These are phyloP conservation scores for Crotalus viridis DNA, from an alignment of 2,113 vertebrate species.

Conservation along the genomic window DNA sequence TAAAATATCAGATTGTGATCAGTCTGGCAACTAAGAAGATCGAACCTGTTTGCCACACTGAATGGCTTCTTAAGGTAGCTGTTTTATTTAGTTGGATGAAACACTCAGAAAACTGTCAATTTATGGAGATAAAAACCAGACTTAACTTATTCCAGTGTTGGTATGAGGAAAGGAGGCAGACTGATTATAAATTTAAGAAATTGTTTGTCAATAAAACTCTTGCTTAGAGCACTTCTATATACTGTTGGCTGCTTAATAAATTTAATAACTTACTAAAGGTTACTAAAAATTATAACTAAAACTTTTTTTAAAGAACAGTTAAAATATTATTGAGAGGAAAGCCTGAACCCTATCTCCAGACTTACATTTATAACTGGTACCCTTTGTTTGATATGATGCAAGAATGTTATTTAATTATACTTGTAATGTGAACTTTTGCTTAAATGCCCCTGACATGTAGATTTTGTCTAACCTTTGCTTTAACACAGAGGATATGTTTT, in stretches of 20 bases:
- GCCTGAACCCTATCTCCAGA: conserved; percentile 44
- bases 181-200: neutral
- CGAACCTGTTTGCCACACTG: conserved; percentile 37
- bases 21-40: conserved; percentile 38
- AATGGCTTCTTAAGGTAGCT: conserved; percentile 16
- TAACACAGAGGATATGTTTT: neutral
- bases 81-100: conserved; percentile 29
- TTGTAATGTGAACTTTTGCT: neutral
- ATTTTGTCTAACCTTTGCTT: neutral
- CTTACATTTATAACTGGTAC: conserved; percentile 20
- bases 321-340: conserved; percentile 27
- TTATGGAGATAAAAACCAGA: conserved; percentile 27
- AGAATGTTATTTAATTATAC: neutral
- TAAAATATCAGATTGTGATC: conserved; percentile 18
- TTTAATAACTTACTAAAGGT: conserved; percentile 15
- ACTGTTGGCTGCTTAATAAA: neutral
- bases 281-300: neutral
- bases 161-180: neutral
- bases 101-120: conserved; percentile 1
- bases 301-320: conserved; percentile 20
- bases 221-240: conserved; percentile 14
- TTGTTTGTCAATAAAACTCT: conserved; percentile 25
- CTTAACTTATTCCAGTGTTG: conserved; percentile 4
- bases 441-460: neutral
- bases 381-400: neutral